phyloP scores from a whole-genome alignment of 2,113 vertebrate genomes.

The Macrotus californicus region DNA sequence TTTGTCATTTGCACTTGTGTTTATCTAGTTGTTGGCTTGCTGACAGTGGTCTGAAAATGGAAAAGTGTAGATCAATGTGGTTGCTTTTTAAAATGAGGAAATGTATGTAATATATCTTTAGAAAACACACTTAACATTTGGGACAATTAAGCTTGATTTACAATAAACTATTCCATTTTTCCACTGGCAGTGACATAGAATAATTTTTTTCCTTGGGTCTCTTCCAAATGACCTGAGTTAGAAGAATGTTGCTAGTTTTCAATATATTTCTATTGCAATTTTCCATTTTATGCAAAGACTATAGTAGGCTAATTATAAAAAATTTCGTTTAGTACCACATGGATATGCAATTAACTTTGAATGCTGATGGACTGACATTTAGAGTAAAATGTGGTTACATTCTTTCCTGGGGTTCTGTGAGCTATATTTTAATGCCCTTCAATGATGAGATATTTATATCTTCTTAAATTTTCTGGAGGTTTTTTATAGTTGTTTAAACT shows the following conservation, averaged over 20 bases:
- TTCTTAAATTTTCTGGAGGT: neutral
- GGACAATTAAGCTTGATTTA: constrained; percentile 9
- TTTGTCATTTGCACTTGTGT: neutral
- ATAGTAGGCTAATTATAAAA: constrained; percentile 50
- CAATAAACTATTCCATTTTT: constrained; percentile 35
- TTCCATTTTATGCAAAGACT: constrained; percentile 39
- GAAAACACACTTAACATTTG: constrained; percentile 47
- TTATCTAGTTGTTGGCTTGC: constrained; percentile 23
- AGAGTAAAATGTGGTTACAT: constrained; percentile 11
- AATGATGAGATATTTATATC: neutral
- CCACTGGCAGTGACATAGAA: neutral
- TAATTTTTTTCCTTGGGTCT: neutral
- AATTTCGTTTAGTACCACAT: constrained; percentile 34
- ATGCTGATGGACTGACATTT: constrained; percentile 42
- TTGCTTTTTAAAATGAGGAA: constrained; percentile 14
- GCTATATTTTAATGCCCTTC: constrained; percentile 37
- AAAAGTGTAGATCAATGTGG: constrained; percentile 28
- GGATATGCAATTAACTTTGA: constrained; percentile 56
- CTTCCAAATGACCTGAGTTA: constrained; percentile 2
- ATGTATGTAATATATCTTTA: neutral
- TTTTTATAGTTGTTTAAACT: neutral
- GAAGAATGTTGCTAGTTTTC: constrained; percentile 22
- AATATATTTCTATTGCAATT: constrained; percentile 23
- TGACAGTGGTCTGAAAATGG: constrained; percentile 37
- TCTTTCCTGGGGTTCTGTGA: constrained; percentile 43